These are phyloP conservation scores for Megatriorchis doriae DNA, from an alignment of 2,113 vertebrate species.

Conservation along the genomic window DNA sequence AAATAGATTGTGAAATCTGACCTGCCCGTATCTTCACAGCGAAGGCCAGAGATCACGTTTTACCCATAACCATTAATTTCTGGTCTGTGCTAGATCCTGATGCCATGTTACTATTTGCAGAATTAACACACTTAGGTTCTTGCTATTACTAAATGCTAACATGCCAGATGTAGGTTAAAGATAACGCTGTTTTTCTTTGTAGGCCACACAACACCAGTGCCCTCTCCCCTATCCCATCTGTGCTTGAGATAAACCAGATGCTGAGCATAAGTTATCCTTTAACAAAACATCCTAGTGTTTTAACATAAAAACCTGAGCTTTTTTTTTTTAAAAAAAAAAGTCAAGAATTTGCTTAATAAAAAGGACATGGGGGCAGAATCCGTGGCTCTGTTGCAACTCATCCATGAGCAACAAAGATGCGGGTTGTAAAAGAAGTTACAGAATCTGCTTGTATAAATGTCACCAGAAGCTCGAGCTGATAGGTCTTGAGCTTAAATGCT, in stretches of 20 bases:
- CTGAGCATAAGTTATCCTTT: conserved; percentile 1
- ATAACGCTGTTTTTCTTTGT: conserved; percentile 16
- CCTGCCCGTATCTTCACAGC: neutral
- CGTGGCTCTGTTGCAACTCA: neutral
- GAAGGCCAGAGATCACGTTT: neutral
- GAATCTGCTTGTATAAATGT: neutral
- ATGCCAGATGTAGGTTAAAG: conserved; percentile 40
- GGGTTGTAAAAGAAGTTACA: neutral
- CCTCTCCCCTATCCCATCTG: neutral
- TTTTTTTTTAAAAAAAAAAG: neutral
- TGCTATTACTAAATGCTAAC: conserved; percentile 4
- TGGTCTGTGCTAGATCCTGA: neutral
- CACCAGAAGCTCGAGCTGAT: neutral
- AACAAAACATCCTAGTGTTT: neutral
- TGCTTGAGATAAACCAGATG: neutral
- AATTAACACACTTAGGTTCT: neutral
- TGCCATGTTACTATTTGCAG: conserved; percentile 15
- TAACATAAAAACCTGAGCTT: neutral
- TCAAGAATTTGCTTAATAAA: neutral
- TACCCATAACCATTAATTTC: conserved; percentile 7
- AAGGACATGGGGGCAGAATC: neutral
- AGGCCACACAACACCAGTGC: neutral
- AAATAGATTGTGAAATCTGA: conserved; percentile 50
- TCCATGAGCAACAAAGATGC: neutral
- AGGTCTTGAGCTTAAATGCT: neutral